These are phyloP conservation scores for Drosophila parabipectinata DNA, from an alignment of 1,140 invertebrate genomes.

Conservation along the genomic window DNA sequence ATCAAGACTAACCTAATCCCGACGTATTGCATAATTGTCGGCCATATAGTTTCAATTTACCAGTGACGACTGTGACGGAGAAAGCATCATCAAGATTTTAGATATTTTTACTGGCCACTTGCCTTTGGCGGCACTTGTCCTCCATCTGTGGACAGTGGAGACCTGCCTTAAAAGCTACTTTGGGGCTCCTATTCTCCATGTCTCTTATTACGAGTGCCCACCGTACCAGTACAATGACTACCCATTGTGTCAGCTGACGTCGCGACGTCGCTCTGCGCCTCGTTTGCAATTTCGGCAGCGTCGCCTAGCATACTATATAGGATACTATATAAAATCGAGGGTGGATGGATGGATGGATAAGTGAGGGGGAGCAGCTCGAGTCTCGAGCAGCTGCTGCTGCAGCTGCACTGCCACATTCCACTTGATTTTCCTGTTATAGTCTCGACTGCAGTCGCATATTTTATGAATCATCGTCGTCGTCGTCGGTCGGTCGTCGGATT, in stretches of 20 bases:
- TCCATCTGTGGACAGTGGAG: slow-evolving; percentile 6
- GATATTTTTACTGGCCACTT: slow-evolving; percentile 26
- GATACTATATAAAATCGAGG: slow-evolving; percentile 20
- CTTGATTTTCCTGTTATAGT: slow-evolving; percentile 78
- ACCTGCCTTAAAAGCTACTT: not conserved
- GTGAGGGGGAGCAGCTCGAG: slow-evolving; percentile 1
- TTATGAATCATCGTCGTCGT: slow-evolving; percentile 77
- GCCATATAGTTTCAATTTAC: slow-evolving; percentile 29
- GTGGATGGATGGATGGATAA: not conserved
- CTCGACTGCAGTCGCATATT: slow-evolving; percentile 64
- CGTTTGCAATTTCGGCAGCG: slow-evolving; percentile 66
- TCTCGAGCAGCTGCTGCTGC: slow-evolving; percentile 58
- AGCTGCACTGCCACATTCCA: slow-evolving; percentile 71
- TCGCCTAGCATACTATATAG: slow-evolving; percentile 19
- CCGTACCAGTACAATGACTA: slow-evolving; percentile 53
- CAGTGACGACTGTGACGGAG: not conserved
- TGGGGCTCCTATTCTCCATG: not conserved
- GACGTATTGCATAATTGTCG: slow-evolving; percentile 5
- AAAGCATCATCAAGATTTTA: slow-evolving; percentile 24
- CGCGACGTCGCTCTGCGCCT: slow-evolving; percentile 37
- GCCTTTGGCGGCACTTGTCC: slow-evolving; percentile 17
- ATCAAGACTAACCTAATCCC: not conserved
- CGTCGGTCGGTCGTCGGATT: slow-evolving; percentile 20
- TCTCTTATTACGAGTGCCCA: slow-evolving; percentile 1
- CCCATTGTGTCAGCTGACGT: slow-evolving; percentile 77